Evolutionary conservation across 2,888 invertebrate species (phyloP), one percentile per base, ranked within the genome.

Genomic region (Mellilla xanthometata): DNA sequence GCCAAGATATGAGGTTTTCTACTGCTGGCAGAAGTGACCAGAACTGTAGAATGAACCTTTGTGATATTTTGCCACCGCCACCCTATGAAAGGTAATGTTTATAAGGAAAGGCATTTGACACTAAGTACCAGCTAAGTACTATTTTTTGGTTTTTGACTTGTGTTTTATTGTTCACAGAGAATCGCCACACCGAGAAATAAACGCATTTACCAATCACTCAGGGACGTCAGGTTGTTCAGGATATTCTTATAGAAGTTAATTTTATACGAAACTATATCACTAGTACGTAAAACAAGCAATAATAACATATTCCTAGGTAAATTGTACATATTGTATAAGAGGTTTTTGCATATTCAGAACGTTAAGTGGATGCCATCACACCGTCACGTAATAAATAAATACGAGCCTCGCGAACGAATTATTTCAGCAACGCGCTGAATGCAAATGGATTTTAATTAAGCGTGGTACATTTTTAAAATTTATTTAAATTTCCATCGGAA

Each of bases 221-320:
- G 86, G 87, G 59, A 71, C 87, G 49, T 89, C 88, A 44, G 87
- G 88, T 71, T 87, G 80, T 76, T 89, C 88, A 56, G 81, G 86
- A 55, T 78, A 83, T 65, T 72, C 79, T 28, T 87, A 87, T 72
- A 72, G 85, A 64, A 88, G 81, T 72, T 88, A 87, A 77, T 72
- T 63, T 62, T 58, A 71, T 58, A 58, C 58, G 66, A 73, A 36
- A 36, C 33, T 59, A 83, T 88, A 87, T 87, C 88, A 87, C 65
- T 87, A 86, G 83, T 69, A 73, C 67, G 74, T 85, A 86, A 83
- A 67, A 54, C 69, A 86, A 89, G 88, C 88, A 89, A 89, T 88
- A 89, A 64, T 84, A 82, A 64, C 61, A 62, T 60, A 56, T 50
- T 49, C 50, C 60, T 75, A 77, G 62, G 58, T 47, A 66, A 68